Conservation (phyloP, 2,888 invertebrate genomes). For the Drosophila rubida region DNA sequence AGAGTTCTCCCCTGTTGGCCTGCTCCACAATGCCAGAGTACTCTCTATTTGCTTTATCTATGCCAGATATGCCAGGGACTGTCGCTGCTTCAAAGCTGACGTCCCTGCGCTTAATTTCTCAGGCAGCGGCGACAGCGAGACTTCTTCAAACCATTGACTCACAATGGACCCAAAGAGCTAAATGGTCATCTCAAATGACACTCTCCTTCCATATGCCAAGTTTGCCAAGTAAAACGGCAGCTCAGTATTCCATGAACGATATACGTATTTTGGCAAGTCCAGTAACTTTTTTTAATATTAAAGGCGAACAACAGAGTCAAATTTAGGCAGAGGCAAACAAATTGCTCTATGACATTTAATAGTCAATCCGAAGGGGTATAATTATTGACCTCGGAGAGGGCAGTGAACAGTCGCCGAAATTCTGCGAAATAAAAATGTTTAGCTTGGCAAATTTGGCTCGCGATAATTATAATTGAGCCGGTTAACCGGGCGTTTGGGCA, state of each 20-base stretch:
- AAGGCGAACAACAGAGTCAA: neutral
- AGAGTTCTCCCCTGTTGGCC: conserved; percentile 29
- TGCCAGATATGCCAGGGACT: conserved; percentile 32
- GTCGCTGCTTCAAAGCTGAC: conserved; percentile 13
- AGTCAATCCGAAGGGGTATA: conserved; percentile 40
- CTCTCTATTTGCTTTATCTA: conserved; percentile 73
- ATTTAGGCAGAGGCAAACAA: conserved; percentile 2
- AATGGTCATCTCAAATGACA: conserved; percentile 37
- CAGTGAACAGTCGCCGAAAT: conserved; percentile 70
- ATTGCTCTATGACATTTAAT: conserved; percentile 5
- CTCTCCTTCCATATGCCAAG: neutral
- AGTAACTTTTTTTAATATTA: no score
- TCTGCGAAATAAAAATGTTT: conserved; percentile 64
- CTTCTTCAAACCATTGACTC: conserved; percentile 35
- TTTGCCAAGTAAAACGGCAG: conserved; percentile 32
- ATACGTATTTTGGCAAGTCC: no score
- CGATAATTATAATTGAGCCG: conserved; percentile 65
- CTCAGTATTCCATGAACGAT: conserved; percentile 54
- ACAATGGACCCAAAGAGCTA: conserved; percentile 26
- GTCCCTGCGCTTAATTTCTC: conserved; percentile 56
- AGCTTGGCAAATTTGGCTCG: conserved; percentile 58
- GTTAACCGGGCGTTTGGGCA: no score
- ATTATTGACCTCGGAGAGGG: conserved; percentile 52
- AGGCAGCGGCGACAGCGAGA: conserved; percentile 27
- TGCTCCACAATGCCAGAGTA: conserved; percentile 38